Conservation (phyloP, 37 sponge, comb jelly and placozoan genomes). For the Ianthella basta region DNA sequence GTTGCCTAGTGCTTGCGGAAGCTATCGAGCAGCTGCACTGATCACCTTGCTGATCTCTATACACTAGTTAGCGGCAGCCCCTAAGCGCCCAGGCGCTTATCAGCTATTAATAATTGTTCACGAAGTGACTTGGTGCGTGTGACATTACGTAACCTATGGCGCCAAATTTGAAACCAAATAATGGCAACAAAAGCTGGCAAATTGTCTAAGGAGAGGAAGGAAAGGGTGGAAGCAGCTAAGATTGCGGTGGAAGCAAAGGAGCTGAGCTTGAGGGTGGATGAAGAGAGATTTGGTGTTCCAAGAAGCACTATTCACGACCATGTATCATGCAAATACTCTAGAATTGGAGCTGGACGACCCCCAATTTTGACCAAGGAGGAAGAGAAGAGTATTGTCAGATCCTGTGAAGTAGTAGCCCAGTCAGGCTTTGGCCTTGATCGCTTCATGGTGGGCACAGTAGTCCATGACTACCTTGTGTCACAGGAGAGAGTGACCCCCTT, state of each 20-base stretch:
- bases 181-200: background rate
- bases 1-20: no score
- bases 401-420: slow-evolving; percentile 46
- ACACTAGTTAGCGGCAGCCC: no score
- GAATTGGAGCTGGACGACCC: slow-evolving; percentile 31
- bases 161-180: background rate
- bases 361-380: slow-evolving; percentile 39
- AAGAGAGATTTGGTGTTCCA: slow-evolving; percentile 4
- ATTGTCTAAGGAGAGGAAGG: background rate
- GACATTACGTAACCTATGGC: background rate
- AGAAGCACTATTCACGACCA: background rate
- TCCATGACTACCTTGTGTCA: slow-evolving; percentile 39
- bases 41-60: no score
- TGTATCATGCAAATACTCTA: background rate
- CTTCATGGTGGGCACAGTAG: slow-evolving; percentile 44
- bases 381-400: slow-evolving; percentile 51
- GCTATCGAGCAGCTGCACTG: no score
- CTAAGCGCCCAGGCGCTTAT: no score
- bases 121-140: no score
- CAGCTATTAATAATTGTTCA: no score
- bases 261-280: background rate
- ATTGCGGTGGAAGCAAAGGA: no score
- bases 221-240: background rate
- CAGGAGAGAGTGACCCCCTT: slow-evolving; percentile 33
- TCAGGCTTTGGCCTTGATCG: slow-evolving; percentile 54